Base-by-base conservation (phyloP, 1,140 invertebrate genomes). In the Aphaenogaster floridana region DNA sequence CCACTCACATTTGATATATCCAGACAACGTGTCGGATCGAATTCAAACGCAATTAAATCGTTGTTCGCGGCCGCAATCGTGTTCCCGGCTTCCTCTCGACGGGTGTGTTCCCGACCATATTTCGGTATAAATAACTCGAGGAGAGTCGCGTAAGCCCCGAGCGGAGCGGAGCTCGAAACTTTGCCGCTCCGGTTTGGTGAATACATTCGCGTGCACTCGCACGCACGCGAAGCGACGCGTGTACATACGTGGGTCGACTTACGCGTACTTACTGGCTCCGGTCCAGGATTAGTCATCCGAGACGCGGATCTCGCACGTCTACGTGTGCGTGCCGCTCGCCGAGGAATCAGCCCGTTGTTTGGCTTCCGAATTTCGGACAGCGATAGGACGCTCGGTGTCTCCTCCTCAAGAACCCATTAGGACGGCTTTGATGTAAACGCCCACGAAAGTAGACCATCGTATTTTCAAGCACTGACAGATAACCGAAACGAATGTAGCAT, bases 261-360 rank as follows among this genome's bases (percentile, higher is more conserved):
- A 28, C 54, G 21, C 69, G 63, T 66, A 69, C 45, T 76, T 50
- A 39, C 79, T 92, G 90, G 90, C 86, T 15, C 5, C 9, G 11
- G 39, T 74, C 90, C 91, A 92, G 68, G 84, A 92, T 92, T 90
- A 92, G 90, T 92, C 90, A 88, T 85, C 69, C 84, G 86, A 88
- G 68, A 80, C 78, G 63, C 34, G 78, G 57, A 85, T 89, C 72
- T 83, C 85, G 76, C 84, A 34, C 72, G 72, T 52, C 69, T 89
- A 84, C 78, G 78, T 90, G 83, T 28, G 63, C 57, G n/a, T 48
- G 59, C 76, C 50, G 52, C 68, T 90, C 76, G 59, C 34, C 69
- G 79, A 89, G 87, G 83, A 86, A 78, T 45, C n/a, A 42, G n/a
- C 3, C n/a, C 61, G 76, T 64, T 90, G 86, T 91, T 92, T 90